Base-by-base conservation (phyloP, 2,888 invertebrate species). In the Dysmachus trigonus region DNA sequence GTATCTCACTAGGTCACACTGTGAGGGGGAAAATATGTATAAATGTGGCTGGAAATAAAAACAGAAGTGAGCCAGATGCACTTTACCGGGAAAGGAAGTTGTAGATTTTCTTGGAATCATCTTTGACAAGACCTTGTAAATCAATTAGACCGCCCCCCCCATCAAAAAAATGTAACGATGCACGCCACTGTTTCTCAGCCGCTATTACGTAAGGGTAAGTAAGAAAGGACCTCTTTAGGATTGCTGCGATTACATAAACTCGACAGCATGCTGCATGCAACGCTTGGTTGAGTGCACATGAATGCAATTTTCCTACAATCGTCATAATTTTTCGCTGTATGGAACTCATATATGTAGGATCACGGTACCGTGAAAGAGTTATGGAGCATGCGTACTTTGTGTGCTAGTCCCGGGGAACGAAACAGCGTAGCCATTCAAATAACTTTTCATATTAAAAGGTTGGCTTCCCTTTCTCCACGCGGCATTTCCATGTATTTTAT, bases 351-450 rank as follows among this genome's bases (percentile, higher is more conserved):
- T 38, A n/a, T 77, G 7, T 38, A 38, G 47, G 13, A 27, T 15
- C 30, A 77, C 41, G 15, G 41, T 13, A n/a, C 27, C 41, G 47
- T 27, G 47, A 47, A 77, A 41, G 1, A 47, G 47, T 77, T 77
- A 47, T 77, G 47, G 77, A 51, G 47, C 77, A 77, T 77, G 77
- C 77, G 77, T 77, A 33, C 35, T 41, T 77, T 77, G 7, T 77
- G 47, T 27, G 18, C 22, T 27, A 22, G 10, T 38, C 38, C 18
- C 22, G 15, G 10, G 8, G 22, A 76, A 22, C n/a, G 30, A 72
- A 31, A 3, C n/a, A n/a, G n/a, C n/a, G n/a, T n/a, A n/a, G 76
- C 76, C 47, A 76, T 76, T 76, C 76, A 76, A 38, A 76, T 18
- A 6, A 27, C 22, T 76, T 76, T 38, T 10, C 10, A 76, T 38